Evolutionary conservation across 2,888 invertebrate genomes (phyloP), one percentile per base, ranked within the genome.

Genomic region (Drosophila paramelanica): DNA sequence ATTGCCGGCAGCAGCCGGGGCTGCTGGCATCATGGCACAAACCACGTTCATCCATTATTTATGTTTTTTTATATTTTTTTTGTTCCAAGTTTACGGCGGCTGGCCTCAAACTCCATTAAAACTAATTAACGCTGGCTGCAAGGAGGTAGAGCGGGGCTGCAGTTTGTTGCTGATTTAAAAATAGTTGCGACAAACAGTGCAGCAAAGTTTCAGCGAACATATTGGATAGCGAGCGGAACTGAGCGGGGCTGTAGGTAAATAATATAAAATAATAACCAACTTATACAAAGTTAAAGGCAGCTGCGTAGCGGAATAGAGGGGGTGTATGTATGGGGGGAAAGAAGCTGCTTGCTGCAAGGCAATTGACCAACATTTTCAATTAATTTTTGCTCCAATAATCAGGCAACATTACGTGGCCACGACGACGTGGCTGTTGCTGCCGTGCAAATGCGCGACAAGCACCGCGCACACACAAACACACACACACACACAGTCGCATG

Each of bases 281-380:
- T 31, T 51, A 38, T 8, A 67, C 31, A 60, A 31, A 60, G 70
- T 41, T 36, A 46, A 46, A 52, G 59, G 67, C 60, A 53, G 25
- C 51, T 59, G 58, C 57, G 66, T 72, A 36, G 25, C 36, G 4
- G 52, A 8, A n/a, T 10, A 5, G 42, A 3, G 3, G 31, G 52
- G 3, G 41, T 49, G 13, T 3, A 4, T 20, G 20, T 17, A 17
- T 17, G 17, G 13, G n/a, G 14, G 45, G 5, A 11, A 3, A 1
- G 1, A 25, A 14, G 17, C 3, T 20, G 25, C 23, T 65, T 38
- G 20, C 70, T 67, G 78, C 74, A 53, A 80, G 88, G 88, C 88
- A 86, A 86, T 86, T 86, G 86, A 86, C 91, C 90, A 91, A 90
- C 90, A 91, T 91, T 91, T 91, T 91, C 92, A 91, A 91, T 91